Conservation (phyloP, 2,113 vertebrate genomes). For the Dromiciops gliroides region DNA sequence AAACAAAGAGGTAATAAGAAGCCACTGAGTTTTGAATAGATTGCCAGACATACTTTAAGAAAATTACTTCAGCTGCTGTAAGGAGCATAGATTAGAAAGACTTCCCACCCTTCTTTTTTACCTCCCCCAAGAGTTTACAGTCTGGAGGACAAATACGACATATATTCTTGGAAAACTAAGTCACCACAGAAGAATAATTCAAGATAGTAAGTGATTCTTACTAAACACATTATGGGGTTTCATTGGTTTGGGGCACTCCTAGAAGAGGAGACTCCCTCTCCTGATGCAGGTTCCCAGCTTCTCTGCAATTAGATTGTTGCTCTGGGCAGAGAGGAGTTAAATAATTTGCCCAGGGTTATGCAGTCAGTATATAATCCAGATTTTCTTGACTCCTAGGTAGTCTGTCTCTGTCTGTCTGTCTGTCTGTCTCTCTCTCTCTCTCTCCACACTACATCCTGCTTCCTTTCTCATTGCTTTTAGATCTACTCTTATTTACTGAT, state of each 20-base stretch:
- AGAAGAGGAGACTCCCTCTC: not conserved
- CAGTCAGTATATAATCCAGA: not conserved
- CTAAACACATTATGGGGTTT: not conserved
- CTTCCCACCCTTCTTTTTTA: too few species aligned
- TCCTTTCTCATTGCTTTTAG: not conserved
- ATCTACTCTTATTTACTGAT: not conserved
- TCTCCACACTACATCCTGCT: not conserved
- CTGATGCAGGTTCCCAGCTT: not conserved
- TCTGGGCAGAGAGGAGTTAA: not conserved
- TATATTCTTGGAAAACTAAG: not conserved
- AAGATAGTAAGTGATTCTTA: not conserved
- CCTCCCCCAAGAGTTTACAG: not conserved
- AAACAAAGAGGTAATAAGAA: not conserved
- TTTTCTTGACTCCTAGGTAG: not conserved
- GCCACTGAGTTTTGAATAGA: not conserved
- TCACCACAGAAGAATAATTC: not conserved
- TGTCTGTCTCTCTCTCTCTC: too few species aligned
- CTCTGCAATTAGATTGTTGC: not conserved
- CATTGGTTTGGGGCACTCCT: not conserved
- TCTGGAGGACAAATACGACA: not conserved
- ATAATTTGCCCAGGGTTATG: not conserved
- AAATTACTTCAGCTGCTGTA: too few species aligned
- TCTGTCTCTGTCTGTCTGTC: too few species aligned
- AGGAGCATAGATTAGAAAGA: too few species aligned
- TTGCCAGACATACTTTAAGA: not conserved